Base-by-base conservation (phyloP, 2,888 invertebrate species). In the Tiliacea citrago region DNA sequence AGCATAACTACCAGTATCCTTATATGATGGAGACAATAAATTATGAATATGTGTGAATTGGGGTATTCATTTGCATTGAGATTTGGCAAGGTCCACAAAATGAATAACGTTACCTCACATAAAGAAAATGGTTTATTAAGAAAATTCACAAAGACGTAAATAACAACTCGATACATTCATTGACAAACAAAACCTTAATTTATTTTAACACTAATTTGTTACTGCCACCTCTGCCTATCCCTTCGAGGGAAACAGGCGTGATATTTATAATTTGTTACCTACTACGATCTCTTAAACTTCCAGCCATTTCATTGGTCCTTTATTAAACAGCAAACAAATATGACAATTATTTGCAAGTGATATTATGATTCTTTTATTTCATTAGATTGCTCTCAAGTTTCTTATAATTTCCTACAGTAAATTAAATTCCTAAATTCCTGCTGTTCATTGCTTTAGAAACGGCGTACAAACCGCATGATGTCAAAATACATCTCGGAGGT, bases 401-500 rank as follows among this genome's bases (percentile, higher is more conserved):
- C 10, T 35, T 4, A 13, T 7, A 24, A 42, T 55, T 10, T 18
- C 2, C 10, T 60, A 53, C 5, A 49, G 21, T 35, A 57, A 29
- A 29, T 29, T 29, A 29, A 29, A 29, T 29, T 29, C 1, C 29
- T 29, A 29, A 29, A 29, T 29, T 29, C 29, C 29, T 21, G 24
- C 57, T 62, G 3, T 66, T 57, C 39, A 29, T 58, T n/a, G 57
- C 57, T 75, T 75, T 79, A 21, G 51, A 58, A 8, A 81, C 61
- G 5, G 42, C 35, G 2, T 79, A 79, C 6, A 62, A 69, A 18
- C 79, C 79, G 0, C 10, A 6, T 5, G 69, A 24, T 1, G 66
- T 76, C 21, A 75, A 53, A 18, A 67, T 6, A 57, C 76, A 79
- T 12, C 12, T 66, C 0, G 79, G 79, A n/a, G 79, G 79, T 1